Evolutionary conservation across 2,113 vertebrate genomes (phyloP), one percentile per base, ranked within the genome.

Genomic region (Ceyx cyanopectus): DNA sequence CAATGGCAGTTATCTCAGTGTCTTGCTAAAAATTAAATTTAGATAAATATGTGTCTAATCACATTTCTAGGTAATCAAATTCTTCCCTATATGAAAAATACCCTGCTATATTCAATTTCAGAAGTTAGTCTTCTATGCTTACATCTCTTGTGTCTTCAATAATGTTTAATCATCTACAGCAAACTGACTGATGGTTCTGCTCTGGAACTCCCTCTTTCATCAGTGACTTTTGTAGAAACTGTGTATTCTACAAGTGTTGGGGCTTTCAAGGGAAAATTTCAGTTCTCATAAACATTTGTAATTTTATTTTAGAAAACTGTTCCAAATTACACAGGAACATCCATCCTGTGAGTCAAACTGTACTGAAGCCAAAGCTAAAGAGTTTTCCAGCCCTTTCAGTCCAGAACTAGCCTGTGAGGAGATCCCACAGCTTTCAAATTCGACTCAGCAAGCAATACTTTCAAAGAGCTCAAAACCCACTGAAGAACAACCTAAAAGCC

Each of bases 21-120:
- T 46, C 72, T 77, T 82, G 21, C 14, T 82, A 72, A 84, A 92
- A 82, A 82, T 65, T 76, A 61, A 65, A 73, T 89, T 50, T 62
- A 22, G 63, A 85, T 82, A 79, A 89, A 82, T 63, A 83, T 4
- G 2, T 29, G 45, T 40, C 58, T 69, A 91, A 91, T 23, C 73
- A 8, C 24, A 87, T 89, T 81, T 78, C 72, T 50, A 77, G 27
- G 14, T 56, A 94, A 95, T 43, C 30, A 54, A 22, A 85, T 77
- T 77, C 60, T 14, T 89, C 11, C 5, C 29, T 51, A 60, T 32
- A 82, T 40, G 43, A 89, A 94, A 94, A 91, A 87, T 57, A 45
- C 1, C 6, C 32, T 68, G 32, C 23, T 85, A 56, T 37, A 67
- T 66, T 80, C 27, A 80, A 70, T 58, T 89, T 65, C 2, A 66